Conservation (phyloP, 2,888 invertebrate genomes). For the Trissolcus japonicus region DNA sequence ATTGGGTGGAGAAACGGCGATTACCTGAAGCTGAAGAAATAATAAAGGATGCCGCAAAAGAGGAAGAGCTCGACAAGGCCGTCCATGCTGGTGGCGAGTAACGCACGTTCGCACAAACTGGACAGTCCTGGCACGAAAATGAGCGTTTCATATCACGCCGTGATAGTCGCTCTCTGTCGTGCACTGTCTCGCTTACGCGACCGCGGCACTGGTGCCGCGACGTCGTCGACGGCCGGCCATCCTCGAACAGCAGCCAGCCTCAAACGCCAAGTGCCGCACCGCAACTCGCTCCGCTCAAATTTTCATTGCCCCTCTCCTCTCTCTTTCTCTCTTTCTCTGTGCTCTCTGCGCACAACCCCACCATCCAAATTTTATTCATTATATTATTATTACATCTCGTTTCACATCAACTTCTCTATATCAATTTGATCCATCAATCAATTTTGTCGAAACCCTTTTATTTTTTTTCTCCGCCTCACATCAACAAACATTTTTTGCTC, state of each 20-base stretch:
- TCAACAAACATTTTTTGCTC: too few relatives aligned
- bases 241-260: slow-evolving; percentile 46
- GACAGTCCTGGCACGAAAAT: slow-evolving; percentile 41
- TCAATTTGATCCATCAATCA: too few relatives aligned
- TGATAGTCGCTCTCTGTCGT: slow-evolving; percentile 7
- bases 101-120: slow-evolving; percentile 33
- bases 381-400: too few relatives aligned
- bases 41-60: slow-evolving; percentile 80
- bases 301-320: slow-evolving; percentile 28
- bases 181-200: neutral
- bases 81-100: slow-evolving; percentile 73
- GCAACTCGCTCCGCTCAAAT: slow-evolving; percentile 30
- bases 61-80: slow-evolving; percentile 81
- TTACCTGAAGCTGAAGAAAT: slow-evolving; percentile 81
- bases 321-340: too few relatives aligned
- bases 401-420: too few relatives aligned
- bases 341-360: too few relatives aligned
- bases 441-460: too few relatives aligned
- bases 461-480: too few relatives aligned
- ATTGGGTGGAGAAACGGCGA: neutral
- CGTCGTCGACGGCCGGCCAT: slow-evolving; percentile 12
- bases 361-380: too few relatives aligned
- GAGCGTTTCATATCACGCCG: slow-evolving; percentile 26
- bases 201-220: slow-evolving; percentile 28
- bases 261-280: slow-evolving; percentile 48